A percentile compares a stretch with the other conserved stretches of the same genome.
phyloP scores from a whole-genome alignment of 2,113 vertebrate genomes.

The Notothenia rossii region DNA sequence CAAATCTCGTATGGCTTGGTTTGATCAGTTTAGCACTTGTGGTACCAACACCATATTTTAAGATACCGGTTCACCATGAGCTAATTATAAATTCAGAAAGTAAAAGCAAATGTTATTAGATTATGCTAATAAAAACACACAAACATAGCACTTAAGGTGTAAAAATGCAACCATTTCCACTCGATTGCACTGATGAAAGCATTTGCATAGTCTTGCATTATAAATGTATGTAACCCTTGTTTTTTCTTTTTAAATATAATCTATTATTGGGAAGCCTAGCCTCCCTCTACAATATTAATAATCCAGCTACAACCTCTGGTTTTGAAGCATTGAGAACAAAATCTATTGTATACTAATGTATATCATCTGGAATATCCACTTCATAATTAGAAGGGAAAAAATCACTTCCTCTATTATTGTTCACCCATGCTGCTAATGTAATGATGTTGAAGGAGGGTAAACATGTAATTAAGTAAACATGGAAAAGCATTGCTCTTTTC shows the following conservation, averaged over 20 bases:
- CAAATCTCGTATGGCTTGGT: slow-evolving; percentile 70
- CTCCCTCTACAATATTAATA: slow-evolving; percentile 13
- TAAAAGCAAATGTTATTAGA: background rate
- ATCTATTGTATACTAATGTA: slow-evolving; percentile 35
- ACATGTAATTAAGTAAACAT: slow-evolving; percentile 68
- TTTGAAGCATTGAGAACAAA: slow-evolving; percentile 20
- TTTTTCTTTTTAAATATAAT: background rate
- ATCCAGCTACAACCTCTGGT: slow-evolving; percentile 27
- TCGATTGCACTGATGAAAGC: background rate
- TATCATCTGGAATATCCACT: slow-evolving; percentile 65
- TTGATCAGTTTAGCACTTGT: slow-evolving; percentile 49
- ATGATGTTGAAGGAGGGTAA: slow-evolving; percentile 49
- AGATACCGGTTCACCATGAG: slow-evolving; percentile 5
- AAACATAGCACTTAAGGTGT: background rate
- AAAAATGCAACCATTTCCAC: background rate
- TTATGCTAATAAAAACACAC: background rate
- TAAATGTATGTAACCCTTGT: background rate
- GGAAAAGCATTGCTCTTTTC: slow-evolving; percentile 45
- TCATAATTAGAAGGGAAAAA: slow-evolving; percentile 64
- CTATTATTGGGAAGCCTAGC: background rate
- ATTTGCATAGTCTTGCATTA: background rate
- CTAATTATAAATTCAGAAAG: slow-evolving; percentile 11
- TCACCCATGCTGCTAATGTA: slow-evolving; percentile 66
- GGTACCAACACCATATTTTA: slow-evolving; percentile 26
- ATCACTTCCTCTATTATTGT: slow-evolving; percentile 58